These are phyloP conservation scores for Calameuta idolon DNA, from an alignment of 2,888 invertebrate species.

Conservation along the genomic window DNA sequence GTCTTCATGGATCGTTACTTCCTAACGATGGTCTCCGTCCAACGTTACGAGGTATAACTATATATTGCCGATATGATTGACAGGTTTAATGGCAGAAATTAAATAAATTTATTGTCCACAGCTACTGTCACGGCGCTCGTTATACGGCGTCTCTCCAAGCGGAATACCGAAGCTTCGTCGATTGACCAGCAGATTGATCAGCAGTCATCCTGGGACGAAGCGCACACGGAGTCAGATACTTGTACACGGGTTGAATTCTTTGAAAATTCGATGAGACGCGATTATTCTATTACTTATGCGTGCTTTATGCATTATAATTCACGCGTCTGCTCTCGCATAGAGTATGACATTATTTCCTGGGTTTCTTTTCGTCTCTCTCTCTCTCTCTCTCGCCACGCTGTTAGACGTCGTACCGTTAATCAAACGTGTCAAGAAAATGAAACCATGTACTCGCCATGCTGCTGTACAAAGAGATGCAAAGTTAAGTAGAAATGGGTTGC, in stretches of 20 bases:
- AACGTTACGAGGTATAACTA: neutral
- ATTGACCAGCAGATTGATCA: neutral
- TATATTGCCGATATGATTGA: neutral
- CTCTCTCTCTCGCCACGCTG: too few relatives aligned
- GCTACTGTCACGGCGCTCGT: neutral
- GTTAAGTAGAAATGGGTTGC: neutral
- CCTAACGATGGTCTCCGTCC: neutral
- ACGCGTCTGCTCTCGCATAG: neutral
- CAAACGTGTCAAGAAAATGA: neutral
- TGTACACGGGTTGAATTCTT: neutral
- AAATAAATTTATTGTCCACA: neutral
- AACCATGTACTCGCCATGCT: neutral
- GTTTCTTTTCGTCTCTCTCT: neutral
- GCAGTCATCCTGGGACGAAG: neutral
- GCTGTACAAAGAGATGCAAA: neutral
- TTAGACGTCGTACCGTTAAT: neutral
- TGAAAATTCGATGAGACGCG: neutral
- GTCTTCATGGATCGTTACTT: neutral
- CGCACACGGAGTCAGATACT: neutral
- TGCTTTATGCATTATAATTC: neutral
- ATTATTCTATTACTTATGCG: neutral
- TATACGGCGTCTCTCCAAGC: neutral
- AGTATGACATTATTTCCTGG: neutral
- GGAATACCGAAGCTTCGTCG: neutral
- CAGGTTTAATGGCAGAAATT: neutral